Conservation (phyloP, 2,888 invertebrate genomes). For the Epistrophella euchroma region DNA sequence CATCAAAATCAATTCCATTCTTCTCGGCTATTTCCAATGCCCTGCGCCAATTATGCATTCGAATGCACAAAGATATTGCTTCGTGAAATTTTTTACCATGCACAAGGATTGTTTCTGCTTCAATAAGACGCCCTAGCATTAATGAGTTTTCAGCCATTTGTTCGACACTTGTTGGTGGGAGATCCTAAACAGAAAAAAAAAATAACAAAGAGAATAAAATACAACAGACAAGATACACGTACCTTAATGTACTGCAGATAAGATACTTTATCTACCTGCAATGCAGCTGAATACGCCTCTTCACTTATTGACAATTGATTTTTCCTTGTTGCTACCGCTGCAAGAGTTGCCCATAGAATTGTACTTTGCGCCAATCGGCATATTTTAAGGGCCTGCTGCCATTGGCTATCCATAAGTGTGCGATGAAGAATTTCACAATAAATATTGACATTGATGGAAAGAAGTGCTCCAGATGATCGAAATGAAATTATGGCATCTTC, state of each 20-base stretch:
- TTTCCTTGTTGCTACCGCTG: conserved; percentile 94
- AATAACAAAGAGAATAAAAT: too few relatives aligned
- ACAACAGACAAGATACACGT: conserved; percentile 71
- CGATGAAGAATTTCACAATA: conserved; percentile 86
- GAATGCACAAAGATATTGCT: conserved; percentile 81
- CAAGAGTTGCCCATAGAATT: conserved; percentile 97
- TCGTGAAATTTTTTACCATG: conserved; percentile 82
- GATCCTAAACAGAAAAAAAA: conserved; percentile 45
- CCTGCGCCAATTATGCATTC: conserved; percentile 83
- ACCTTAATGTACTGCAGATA: conserved; percentile 93
- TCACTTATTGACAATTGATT: conserved; percentile 95
- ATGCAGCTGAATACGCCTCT: conserved; percentile 96
- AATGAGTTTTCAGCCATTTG: conserved; percentile 84
- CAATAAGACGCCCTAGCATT: conserved; percentile 82
- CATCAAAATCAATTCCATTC: conserved; percentile 78
- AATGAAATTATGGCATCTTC: conserved; percentile 93
- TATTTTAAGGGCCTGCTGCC: conserved; percentile 93
- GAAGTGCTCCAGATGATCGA: conserved; percentile 93
- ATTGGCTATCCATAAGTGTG: conserved; percentile 90
- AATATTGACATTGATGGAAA: conserved; percentile 84
- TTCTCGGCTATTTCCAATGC: conserved; percentile 82
- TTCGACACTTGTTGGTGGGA: conserved; percentile 81
- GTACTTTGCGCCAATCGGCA: conserved; percentile 86
- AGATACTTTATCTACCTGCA: conserved; percentile 93
- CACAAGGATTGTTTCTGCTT: conserved; percentile 83